Evolutionary conservation across 1,140 invertebrate species (phyloP).

Genomic region (Euwallacea fornicatus): DNA sequence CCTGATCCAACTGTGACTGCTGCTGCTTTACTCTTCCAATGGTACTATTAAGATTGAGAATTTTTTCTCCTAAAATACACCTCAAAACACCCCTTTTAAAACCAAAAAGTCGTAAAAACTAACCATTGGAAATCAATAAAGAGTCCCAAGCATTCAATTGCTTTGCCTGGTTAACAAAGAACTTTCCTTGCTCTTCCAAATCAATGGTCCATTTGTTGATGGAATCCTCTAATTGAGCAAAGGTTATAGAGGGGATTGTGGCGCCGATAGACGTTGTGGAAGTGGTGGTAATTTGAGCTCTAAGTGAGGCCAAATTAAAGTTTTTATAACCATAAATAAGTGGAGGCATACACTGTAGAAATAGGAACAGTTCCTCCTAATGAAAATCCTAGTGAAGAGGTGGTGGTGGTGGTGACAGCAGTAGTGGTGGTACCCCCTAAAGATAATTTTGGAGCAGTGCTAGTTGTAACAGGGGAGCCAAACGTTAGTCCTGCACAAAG

Average conservation of each 20-base stretch:
- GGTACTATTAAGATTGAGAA: slow-evolving; percentile 80
- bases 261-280: slow-evolving; percentile 56
- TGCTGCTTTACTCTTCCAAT: slow-evolving; percentile 85
- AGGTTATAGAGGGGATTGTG: slow-evolving; percentile 68
- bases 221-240: slow-evolving; percentile 86
- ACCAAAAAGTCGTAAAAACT: background rate
- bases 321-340: background rate
- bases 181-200: slow-evolving; percentile 90
- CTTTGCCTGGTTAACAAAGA: slow-evolving; percentile 91
- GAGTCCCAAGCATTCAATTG: slow-evolving; percentile 95
- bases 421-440: slow-evolving; percentile 40
- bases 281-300: slow-evolving; percentile 42
- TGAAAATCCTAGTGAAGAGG: slow-evolving; percentile 7
- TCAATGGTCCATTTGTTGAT: slow-evolving; percentile 97
- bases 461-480: slow-evolving; percentile 4
- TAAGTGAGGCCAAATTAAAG: slow-evolving; percentile 4
- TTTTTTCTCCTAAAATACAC: slow-evolving; percentile 68
- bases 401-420: slow-evolving; percentile 18
- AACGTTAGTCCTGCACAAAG: slow-evolving; percentile 35
- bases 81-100: background rate
- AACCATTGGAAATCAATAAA: slow-evolving; percentile 83
- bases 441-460: slow-evolving; percentile 39
- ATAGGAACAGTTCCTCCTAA: slow-evolving; percentile 5
- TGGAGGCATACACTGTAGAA: slow-evolving; percentile 4
- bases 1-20: slow-evolving; percentile 87